These are phyloP conservation scores for Gadopsis bispinosus DNA, from an alignment of 2,797 vertebrate genomes.

Conservation along the genomic window DNA sequence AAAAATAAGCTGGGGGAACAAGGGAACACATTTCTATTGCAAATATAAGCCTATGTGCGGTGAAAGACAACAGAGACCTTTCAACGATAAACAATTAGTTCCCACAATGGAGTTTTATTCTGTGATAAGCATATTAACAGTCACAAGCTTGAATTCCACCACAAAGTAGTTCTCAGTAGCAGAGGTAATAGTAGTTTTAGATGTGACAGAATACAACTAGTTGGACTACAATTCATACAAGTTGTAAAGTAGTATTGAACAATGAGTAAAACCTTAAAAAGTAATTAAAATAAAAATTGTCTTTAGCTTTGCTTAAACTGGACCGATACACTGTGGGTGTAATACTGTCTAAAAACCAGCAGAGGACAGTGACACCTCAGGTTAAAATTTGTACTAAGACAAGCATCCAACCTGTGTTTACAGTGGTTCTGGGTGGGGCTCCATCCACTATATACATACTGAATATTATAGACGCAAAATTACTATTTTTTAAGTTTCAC, in stretches of 20 bases:
- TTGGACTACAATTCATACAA: background rate
- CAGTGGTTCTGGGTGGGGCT: conserved; percentile 13
- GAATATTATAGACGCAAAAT: background rate
- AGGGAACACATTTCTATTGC: conserved; percentile 39
- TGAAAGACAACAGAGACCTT: conserved; percentile 57
- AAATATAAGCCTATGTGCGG: conserved; percentile 26
- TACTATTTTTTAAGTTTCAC: background rate
- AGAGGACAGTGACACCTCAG: conserved; percentile 78
- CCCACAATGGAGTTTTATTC: conserved; percentile 38
- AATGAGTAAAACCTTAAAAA: background rate
- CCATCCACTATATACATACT: background rate
- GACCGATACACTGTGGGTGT: conserved; percentile 16
- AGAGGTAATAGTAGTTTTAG: background rate
- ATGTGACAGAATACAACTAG: conserved; percentile 1
- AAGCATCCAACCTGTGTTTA: background rate
- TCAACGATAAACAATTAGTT: conserved; percentile 61
- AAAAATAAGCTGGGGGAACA: conserved; percentile 43
- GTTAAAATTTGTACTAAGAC: conserved; percentile 31
- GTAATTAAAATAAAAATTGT: background rate
- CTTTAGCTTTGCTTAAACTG: background rate
- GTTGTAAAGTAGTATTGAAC: background rate
- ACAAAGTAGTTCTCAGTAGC: conserved; percentile 5
- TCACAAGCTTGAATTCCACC: conserved; percentile 57
- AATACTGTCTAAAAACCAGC: conserved; percentile 65
- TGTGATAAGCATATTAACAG: conserved; percentile 70